Evolutionary conservation across 2,113 vertebrate species (phyloP).

Genomic region (Conger conger): DNA sequence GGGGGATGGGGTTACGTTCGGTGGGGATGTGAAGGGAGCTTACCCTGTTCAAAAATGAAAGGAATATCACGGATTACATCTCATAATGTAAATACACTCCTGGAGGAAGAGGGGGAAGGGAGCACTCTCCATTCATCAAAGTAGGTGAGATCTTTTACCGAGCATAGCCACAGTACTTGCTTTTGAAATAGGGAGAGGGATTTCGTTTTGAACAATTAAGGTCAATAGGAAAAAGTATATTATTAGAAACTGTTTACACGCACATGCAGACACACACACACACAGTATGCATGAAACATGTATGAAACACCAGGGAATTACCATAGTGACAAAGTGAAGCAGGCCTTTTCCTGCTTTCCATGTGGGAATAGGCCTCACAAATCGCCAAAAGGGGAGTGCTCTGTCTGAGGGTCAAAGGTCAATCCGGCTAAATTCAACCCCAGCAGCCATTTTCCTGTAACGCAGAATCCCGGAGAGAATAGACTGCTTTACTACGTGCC

Average conservation of each 20-base stretch:
- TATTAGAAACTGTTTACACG: not conserved
- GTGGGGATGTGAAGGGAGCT: not conserved
- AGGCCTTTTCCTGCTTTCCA: not conserved
- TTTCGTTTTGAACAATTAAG: not conserved
- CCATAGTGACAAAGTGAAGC: not conserved
- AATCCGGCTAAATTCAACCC: slow-evolving; percentile 16
- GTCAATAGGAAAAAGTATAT: not conserved
- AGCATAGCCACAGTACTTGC: too few species aligned
- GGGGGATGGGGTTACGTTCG: slow-evolving; percentile 19
- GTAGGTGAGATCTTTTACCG: not conserved
- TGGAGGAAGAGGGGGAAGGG: too few species aligned
- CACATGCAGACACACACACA: not conserved
- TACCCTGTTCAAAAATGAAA: slow-evolving; percentile 35
- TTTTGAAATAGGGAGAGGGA: not conserved
- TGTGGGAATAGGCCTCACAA: slow-evolving; percentile 11
- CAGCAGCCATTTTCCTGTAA: slow-evolving; percentile 19
- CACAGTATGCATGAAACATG: not conserved
- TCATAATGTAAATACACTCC: slow-evolving; percentile 45
- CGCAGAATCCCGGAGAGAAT: slow-evolving; percentile 6
- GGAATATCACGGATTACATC: slow-evolving; percentile 42
- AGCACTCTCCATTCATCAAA: not conserved
- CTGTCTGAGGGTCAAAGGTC: slow-evolving; percentile 16
- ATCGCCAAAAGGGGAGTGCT: not conserved
- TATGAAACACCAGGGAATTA: not conserved
- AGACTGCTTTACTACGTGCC: slow-evolving; percentile 5